Evolutionary conservation across 1,140 invertebrate genomes (phyloP), one percentile per base, ranked within the genome.

Genomic region (Adelges cooleyi): DNA sequence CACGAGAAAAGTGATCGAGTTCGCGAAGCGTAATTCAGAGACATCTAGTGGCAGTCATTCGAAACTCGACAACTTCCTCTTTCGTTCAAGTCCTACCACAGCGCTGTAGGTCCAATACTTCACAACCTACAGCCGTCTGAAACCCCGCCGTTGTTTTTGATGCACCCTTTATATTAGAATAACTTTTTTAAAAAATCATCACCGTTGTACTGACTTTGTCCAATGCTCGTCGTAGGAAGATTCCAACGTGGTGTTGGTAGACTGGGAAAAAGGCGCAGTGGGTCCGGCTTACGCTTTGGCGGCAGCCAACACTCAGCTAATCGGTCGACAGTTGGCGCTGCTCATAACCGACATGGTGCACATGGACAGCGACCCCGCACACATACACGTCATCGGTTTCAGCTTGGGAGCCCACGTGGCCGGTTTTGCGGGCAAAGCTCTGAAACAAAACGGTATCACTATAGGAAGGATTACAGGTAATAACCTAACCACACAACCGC

Each of bases 371-470:
- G 69, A 74, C 18, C 71, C 78, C 0, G 69, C 73, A 1, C 67
- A 76, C 0, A 78, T 86, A 2, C 87, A 90, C 72, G 69, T 89
- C 1, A 80, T 90, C 38, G 89, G 87, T 2, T 89, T 89, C 74
- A 87, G 86, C 70, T 72, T 90, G 0, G 87, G 87, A 2, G 86
- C 86, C 2, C 87, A 90, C 69, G 81, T 87, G 1, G 84, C 84
- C 6, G 86, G 85, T 0, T 83, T 83, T 67, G 82, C 85, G 0
- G 86, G 86, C 0, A 81, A 84, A 67, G 69, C 81, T n/a, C 70
- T 86, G 0, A 80, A 81, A 59, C 74, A 71, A 3, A 76, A 74
- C 29, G 78, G 78, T 5, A 70, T 78, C 1, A 76, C 81, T 5
- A 69, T 89, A 6, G 85, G 83, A 3, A 78, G 85, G 69, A 89